Evolutionary conservation across 2,888 invertebrate genomes (phyloP).

Genomic region (Ennomos fuscantarius): DNA sequence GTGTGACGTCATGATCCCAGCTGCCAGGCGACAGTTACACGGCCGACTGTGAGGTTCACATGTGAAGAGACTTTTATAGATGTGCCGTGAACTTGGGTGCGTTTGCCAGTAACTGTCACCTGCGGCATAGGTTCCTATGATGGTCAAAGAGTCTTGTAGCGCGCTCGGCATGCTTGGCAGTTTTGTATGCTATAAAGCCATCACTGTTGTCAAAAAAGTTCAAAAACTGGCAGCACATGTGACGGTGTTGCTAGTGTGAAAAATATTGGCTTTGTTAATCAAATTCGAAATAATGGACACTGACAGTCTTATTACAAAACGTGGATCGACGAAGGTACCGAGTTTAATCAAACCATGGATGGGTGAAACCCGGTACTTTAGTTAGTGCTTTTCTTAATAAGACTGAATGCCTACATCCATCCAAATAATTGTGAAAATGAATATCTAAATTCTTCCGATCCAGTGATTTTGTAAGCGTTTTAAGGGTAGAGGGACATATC

Average conservation of each 20-base stretch:
- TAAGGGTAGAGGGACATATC: slow-evolving; percentile 39
- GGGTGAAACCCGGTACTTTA: too few species aligned
- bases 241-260: slow-evolving; percentile 14
- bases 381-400: background rate
- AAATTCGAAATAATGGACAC: background rate
- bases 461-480: slow-evolving; percentile 28
- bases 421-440: slow-evolving; percentile 16
- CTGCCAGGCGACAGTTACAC: slow-evolving; percentile 32
- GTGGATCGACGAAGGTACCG: too few species aligned
- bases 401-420: slow-evolving; percentile 19
- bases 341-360: too few species aligned
- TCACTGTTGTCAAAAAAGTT: background rate
- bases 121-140: slow-evolving; percentile 5
- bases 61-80: slow-evolving; percentile 24
- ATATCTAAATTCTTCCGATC: slow-evolving; percentile 28
- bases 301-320: background rate
- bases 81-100: background rate
- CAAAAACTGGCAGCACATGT: slow-evolving; percentile 5
- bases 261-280: background rate
- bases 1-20: slow-evolving; percentile 71
- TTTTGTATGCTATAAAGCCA: slow-evolving; percentile 20
- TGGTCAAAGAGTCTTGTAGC: slow-evolving; percentile 6
- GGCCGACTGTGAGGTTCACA: slow-evolving; percentile 39
- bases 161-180: slow-evolving; percentile 24
- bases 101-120: slow-evolving; percentile 9